Evolutionary conservation across 2,113 vertebrate species (phyloP).

Genomic region (Mesembrinibis cayennensis): DNA sequence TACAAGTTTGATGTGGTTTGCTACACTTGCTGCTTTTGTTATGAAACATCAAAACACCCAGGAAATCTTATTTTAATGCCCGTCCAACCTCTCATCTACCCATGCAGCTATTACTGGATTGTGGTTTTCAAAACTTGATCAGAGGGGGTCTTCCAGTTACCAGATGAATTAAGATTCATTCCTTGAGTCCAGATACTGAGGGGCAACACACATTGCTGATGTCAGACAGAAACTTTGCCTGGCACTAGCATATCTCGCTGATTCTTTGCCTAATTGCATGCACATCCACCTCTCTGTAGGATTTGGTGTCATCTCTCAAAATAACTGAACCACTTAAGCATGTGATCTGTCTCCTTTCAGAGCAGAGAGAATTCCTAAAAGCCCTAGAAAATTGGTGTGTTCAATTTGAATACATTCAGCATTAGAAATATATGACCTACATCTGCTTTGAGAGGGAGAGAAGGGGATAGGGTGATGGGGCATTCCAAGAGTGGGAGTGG

Average conservation of each 20-base stretch:
- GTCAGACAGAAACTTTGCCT: neutral
- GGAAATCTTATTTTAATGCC: neutral
- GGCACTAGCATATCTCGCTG: neutral
- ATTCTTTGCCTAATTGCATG: neutral
- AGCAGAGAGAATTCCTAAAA: neutral
- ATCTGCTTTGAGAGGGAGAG: neutral
- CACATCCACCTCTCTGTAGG: neutral
- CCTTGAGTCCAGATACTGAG: neutral
- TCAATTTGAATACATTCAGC: neutral
- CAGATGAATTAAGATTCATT: neutral
- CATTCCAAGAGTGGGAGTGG: neutral
- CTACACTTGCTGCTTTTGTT: slow-evolving; percentile 34
- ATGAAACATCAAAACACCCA: slow-evolving; percentile 10
- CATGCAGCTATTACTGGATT: neutral
- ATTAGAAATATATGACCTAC: slow-evolving; percentile 8
- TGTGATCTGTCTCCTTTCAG: neutral
- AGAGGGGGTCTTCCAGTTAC: neutral
- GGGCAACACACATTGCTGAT: neutral
- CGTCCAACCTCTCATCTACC: neutral
- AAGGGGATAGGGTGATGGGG: neutral
- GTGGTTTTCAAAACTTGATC: slow-evolving; percentile 1
- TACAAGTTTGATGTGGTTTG: slow-evolving; percentile 29
- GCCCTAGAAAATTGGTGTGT: neutral
- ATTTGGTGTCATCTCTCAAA: neutral
- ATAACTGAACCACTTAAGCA: neutral